Evolutionary conservation across 2,888 invertebrate genomes (phyloP).

Genomic region (Xestobium rufovillosum): DNA sequence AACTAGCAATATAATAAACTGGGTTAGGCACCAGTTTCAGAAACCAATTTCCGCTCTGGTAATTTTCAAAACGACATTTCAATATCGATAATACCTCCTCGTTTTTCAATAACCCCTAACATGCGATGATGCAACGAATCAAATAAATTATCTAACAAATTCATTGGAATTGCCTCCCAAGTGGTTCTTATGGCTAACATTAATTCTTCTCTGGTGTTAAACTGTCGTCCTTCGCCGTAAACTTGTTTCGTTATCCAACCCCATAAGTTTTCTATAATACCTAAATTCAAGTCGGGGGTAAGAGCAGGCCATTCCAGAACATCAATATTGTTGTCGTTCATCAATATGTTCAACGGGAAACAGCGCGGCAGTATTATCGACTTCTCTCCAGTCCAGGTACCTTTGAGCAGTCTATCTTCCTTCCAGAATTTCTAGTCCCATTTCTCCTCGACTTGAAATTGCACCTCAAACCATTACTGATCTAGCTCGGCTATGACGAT

Average conservation of each 20-base stretch:
- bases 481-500: background rate
- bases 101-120: constrained; percentile 1
- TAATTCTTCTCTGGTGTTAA: constrained; percentile 1
- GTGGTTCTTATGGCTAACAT: constrained; percentile 1
- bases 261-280: constrained; percentile 1
- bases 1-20: too few species aligned
- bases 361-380: background rate
- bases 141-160: constrained; percentile 1
- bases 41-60: too few species aligned
- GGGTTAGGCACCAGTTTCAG: too few species aligned
- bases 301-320: background rate
- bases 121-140: background rate
- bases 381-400: background rate
- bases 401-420: constrained; percentile 3
- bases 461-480: constrained; percentile 5
- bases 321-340: constrained; percentile 1
- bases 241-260: background rate
- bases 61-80: too few species aligned
- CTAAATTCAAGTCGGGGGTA: background rate
- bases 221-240: constrained; percentile 1
- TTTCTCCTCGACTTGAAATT: background rate
- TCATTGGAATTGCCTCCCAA: constrained; percentile 3
- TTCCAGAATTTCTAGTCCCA: constrained; percentile 2
- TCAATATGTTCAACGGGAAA: background rate
- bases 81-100: too few species aligned